Evolutionary conservation across 2,888 invertebrate species (phyloP).

Genomic region (Tribolium freemani): DNA sequence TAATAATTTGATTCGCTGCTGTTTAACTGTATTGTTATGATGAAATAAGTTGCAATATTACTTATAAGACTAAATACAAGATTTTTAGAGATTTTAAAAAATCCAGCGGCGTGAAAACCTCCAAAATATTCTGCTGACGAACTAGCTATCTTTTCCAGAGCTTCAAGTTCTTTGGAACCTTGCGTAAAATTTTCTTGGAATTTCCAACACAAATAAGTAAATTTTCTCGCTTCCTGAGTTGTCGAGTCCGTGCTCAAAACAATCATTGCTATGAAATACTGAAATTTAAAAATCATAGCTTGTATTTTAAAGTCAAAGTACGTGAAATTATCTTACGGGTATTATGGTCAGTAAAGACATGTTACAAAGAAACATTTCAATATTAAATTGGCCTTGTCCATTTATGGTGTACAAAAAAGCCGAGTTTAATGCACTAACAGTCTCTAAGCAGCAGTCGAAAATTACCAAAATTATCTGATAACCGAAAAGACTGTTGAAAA

Average conservation of each 20-base stretch:
- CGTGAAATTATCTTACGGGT: neutral
- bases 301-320: neutral
- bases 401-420: neutral
- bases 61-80: neutral
- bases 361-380: neutral
- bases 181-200: neutral
- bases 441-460: neutral
- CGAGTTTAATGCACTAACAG: neutral
- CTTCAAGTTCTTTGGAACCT: neutral
- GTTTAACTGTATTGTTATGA: constrained; percentile 3
- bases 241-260: neutral
- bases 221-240: constrained; percentile 1
- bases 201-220: constrained; percentile 10
- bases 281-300: neutral
- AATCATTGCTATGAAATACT: neutral
- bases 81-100: neutral
- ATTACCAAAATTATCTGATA: constrained; percentile 4
- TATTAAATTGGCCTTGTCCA: neutral
- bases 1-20: neutral
- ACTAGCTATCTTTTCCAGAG: neutral
- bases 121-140: neutral
- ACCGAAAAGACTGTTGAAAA: constrained; percentile 13
- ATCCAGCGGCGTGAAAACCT: constrained; percentile 5
- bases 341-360: neutral
- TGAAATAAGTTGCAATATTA: constrained; percentile 13